Base-by-base conservation (phyloP, 2,113 vertebrate genomes). In the Myrmecobius fasciatus region DNA sequence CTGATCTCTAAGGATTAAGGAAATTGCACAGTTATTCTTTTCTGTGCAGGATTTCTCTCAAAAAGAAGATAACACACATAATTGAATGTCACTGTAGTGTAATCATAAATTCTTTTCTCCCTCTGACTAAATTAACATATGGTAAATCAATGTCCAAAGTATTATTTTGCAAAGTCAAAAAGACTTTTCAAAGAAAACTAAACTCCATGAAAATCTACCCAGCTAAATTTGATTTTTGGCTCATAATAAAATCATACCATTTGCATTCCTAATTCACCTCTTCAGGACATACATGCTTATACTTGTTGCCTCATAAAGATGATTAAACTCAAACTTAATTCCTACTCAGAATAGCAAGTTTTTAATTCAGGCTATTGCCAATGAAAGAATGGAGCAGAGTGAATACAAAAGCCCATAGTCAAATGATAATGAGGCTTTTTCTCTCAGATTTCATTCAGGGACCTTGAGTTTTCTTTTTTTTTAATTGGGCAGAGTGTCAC, bases 291-390 rank as follows among this genome's bases (percentile, higher is more conserved):
- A 25, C 36, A 5, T 96, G 75, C 91, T 93, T 97, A 91, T 89
- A 90, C 91, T 93, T 93, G 47, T 75, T 97, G 83, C 60, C 90
- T 94, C 54, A 25, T 96, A 97, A 97, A 95, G 90, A 96, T 95
- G 95, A 96, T 92, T 92, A 97, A 97, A 98, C 98, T 51, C 92
- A 95, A 83, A 94, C 88, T 97, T 98, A 97, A 97, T 95, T 97
- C 91, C 94, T 95, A 98, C 97, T 97, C 94, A 96, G 94, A 97
- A 83, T 95, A 98, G 95, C 0, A 0, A 97, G 93, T 96, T 98
- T 96, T 98, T 98, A 98, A 97, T 98, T 96, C 0, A 52, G 52
- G 36, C 56, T 94, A 52, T 96, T 6, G 0, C 54, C 53, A 96
- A 11, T 95, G 90, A 96, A 96, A 97, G 56, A 97, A 97, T 95